Evolutionary conservation across 1,140 invertebrate species (phyloP), one percentile per base, ranked within the genome.

Genomic region (Drosophila busckii): DNA sequence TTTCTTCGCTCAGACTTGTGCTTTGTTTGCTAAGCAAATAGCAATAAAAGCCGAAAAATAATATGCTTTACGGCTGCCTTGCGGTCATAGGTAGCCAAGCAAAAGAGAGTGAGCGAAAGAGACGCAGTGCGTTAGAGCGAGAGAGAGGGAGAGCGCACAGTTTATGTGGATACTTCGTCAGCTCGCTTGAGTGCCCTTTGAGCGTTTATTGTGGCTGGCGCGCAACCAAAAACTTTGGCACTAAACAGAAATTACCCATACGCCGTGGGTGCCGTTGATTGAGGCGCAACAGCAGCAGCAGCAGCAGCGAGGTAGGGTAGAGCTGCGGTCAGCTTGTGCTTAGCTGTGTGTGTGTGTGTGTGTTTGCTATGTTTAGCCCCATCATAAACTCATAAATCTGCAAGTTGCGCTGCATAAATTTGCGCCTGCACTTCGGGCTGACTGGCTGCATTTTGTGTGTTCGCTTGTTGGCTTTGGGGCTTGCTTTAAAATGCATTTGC

Each of bases 161-260:
- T 56, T 62, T 56, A 62, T 62, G 50, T 56, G 42, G 38, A 53
- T 45, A 38, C 53, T 31, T 52, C 46, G 32, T 46, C 59, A 54
- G 38, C 41, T 56, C 50, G 56, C 64, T 68, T 63, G 53, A 73
- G 73, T 63, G 73, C 68, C 63, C 73, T 80, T 80, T 54, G 49
- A 54, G 73, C 67, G 49, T 78, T 68, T 68, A 56, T 80, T 78
- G 58, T 68, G 68, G 73, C 55, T 53, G 38, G 35, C 40, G 12
- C 9, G 42, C 32, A 34, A 52, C 44, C 58, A 26, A 46, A 78
- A 78, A 68, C 48, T 78, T 80, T 63, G 48, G 62, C 68, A 63
- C 62, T 80, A 71, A 71, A 64, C 73, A 73, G 63, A 78, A 71
- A 78, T 80, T 78, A 80, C 73, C 73, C 73, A 78, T 78, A 78